Evolutionary conservation across 2,113 vertebrate species (phyloP).

Genomic region (Calonectris borealis): DNA sequence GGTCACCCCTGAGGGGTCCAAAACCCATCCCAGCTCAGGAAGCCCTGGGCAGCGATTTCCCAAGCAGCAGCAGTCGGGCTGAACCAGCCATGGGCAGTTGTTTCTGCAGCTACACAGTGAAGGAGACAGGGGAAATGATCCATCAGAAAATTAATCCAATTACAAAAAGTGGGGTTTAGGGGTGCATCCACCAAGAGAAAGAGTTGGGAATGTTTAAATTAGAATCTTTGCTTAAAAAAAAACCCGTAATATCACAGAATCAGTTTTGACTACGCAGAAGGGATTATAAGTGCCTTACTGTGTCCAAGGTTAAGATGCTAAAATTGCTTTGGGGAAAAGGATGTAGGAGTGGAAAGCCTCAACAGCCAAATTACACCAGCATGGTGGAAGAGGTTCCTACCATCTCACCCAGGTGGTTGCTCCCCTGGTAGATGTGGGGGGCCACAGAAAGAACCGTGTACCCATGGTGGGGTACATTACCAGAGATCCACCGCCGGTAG

Average conservation of each 20-base stretch:
- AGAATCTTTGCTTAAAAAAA: not conserved
- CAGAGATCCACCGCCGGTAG: not conserved
- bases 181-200: not conserved
- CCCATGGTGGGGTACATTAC: not conserved
- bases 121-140: not conserved
- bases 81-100: not conserved
- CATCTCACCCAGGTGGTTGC: not conserved
- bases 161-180: not conserved
- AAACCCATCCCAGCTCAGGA: not conserved
- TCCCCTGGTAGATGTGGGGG: fast-evolving
- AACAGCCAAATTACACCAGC: not conserved
- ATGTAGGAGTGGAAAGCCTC: not conserved
- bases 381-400: not conserved
- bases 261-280: not conserved
- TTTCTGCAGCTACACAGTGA: not conserved
- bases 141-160: not conserved
- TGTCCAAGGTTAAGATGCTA: not conserved
- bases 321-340: not conserved
- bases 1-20: not conserved
- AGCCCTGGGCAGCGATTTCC: not conserved
- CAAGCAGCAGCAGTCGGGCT: not conserved
- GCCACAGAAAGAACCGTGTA: not conserved
- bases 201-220: not conserved
- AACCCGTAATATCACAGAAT: not conserved
- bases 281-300: not conserved